Percentiles rank a stretch among this genome's conserved stretches.
Conservation (phyloP, 2,113 vertebrate species). For the Pontoporia blainvillei region DNA sequence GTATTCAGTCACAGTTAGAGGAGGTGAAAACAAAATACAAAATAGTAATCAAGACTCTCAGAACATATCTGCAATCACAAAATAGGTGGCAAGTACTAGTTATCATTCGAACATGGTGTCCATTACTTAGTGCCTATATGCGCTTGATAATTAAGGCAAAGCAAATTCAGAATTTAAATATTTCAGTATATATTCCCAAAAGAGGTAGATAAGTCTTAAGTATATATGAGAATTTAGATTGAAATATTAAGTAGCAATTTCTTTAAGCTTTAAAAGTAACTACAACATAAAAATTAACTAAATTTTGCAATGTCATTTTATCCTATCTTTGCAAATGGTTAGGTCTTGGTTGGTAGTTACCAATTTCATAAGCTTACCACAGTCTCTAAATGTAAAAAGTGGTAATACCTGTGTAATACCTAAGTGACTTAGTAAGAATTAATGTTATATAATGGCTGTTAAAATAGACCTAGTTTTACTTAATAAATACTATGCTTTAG, state of each 20-base stretch:
- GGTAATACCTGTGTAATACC: neutral
- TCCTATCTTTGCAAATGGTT: neutral
- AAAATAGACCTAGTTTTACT: constrained; percentile 27
- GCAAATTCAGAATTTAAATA: neutral
- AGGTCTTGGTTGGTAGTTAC: neutral
- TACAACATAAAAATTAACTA: neutral
- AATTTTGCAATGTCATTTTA: neutral
- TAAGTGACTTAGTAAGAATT: neutral
- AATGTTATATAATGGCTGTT: neutral
- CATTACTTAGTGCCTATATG: neutral
- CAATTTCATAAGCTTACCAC: neutral
- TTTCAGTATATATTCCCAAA: neutral
- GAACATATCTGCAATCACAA: neutral
- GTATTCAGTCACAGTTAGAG: neutral
- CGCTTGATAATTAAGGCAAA: neutral
- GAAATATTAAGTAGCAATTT: neutral
- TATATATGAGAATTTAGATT: neutral
- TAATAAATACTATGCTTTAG: neutral
- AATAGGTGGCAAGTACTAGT: neutral
- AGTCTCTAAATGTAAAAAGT: constrained; percentile 12
- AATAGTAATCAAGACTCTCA: neutral
- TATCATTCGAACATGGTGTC: neutral
- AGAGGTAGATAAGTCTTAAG: neutral
- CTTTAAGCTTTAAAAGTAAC: neutral
- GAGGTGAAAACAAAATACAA: neutral